These are phyloP conservation scores for Elymnias hypermnestra DNA, from an alignment of 1,140 invertebrate genomes.

Conservation along the genomic window DNA sequence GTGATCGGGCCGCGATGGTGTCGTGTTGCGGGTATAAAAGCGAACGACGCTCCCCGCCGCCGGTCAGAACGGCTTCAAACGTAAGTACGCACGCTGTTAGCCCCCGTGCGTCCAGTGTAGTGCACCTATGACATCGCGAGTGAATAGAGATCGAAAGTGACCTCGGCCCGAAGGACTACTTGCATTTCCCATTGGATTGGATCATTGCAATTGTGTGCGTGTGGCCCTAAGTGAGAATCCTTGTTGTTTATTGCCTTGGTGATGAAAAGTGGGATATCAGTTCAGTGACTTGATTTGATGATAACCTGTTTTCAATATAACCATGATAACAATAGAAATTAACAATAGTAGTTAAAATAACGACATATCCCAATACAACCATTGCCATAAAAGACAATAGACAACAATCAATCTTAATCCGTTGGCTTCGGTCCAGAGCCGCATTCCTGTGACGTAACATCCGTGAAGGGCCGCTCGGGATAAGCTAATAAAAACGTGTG, in stretches of 20 bases:
- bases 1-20: constrained; percentile 78
- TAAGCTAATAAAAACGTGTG: constrained; percentile 61
- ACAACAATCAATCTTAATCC: constrained; percentile 62
- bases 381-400: constrained; percentile 71
- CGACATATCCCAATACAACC: constrained; percentile 39
- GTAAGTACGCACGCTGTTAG: constrained; percentile 70
- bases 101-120: constrained; percentile 43
- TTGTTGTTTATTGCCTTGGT: constrained; percentile 53
- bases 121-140: constrained; percentile 35
- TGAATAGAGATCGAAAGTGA: constrained; percentile 36
- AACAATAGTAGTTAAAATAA: constrained; percentile 4
- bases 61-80: constrained; percentile 95
- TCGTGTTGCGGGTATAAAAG: constrained; percentile 94
- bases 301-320: too few relatives aligned
- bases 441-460: constrained; percentile 68
- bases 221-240: constrained; percentile 46
- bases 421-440: constrained; percentile 58
- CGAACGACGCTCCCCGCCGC: constrained; percentile 79
- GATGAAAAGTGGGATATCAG: constrained; percentile 32
- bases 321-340: background rate
- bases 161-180: constrained; percentile 33
- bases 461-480: constrained; percentile 59
- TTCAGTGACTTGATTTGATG: constrained; percentile 18
- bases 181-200: constrained; percentile 24
- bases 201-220: constrained; percentile 50